phyloP scores from a whole-genome alignment of 92 coral and sea anemone genomes.

The Phenganax stokvisi region DNA sequence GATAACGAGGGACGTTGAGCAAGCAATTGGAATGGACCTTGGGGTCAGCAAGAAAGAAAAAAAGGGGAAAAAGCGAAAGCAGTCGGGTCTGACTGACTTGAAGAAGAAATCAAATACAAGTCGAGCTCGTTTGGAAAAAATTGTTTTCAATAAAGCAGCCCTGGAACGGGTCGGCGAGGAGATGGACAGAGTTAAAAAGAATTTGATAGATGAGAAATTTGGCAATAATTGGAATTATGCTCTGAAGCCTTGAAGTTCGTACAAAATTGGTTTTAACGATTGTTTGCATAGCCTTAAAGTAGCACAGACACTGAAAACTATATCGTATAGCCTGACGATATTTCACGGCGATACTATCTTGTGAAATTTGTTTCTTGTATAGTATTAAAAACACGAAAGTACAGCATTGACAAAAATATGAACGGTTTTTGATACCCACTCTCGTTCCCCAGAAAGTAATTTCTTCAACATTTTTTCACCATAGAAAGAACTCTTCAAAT shows the following conservation, averaged over 20 bases:
- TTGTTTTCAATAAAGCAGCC: slow-evolving; percentile 64
- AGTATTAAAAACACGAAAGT: too few species aligned
- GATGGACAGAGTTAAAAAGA: slow-evolving; percentile 66
- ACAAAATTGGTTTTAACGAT: too few species aligned
- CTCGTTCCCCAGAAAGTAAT: too few species aligned
- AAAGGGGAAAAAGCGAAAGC: slow-evolving; percentile 54
- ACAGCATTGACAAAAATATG: too few species aligned
- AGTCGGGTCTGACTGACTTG: slow-evolving; percentile 78
- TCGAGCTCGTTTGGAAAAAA: slow-evolving; percentile 69
- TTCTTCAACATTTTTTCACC: too few species aligned
- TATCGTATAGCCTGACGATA: too few species aligned
- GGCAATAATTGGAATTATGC: slow-evolving; percentile 90
- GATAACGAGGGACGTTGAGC: slow-evolving; percentile 79
- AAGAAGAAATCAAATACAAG: slow-evolving; percentile 63
- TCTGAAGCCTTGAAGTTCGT: slow-evolving; percentile 23
- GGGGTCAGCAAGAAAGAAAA: slow-evolving; percentile 45
- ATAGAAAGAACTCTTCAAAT: too few species aligned
- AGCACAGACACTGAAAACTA: too few species aligned
- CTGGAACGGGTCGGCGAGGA: slow-evolving; percentile 66
- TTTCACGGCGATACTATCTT: too few species aligned
- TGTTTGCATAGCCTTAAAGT: too few species aligned
- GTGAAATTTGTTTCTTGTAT: too few species aligned
- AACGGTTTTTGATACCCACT: too few species aligned
- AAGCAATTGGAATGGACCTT: slow-evolving; percentile 84
- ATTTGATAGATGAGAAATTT: slow-evolving; percentile 65